Percentiles rank a stretch among this genome's conserved stretches.
Evolutionary conservation across 2,113 vertebrate genomes (phyloP).

Genomic region (Lycaon pictus): DNA sequence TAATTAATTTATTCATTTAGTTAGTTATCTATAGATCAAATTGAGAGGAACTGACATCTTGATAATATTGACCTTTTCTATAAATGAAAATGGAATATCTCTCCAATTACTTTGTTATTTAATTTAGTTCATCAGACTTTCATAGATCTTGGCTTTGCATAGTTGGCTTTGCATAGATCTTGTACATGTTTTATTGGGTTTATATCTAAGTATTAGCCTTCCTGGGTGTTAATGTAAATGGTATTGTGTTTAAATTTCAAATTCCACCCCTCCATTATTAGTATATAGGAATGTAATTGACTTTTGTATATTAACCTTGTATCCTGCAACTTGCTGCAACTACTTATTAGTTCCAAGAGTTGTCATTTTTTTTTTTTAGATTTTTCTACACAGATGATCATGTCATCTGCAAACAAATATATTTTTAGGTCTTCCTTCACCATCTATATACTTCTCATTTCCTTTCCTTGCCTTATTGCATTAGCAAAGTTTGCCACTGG

Average conservation of each 20-base stretch:
- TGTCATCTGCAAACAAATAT: neutral
- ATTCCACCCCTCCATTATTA: neutral
- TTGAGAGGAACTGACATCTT: no score
- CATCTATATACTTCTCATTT: neutral
- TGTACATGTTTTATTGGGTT: neutral
- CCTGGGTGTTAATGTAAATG: neutral
- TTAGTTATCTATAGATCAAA: neutral
- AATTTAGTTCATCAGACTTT: neutral
- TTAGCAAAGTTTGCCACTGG: neutral
- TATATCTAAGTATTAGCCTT: neutral
- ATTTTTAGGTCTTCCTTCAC: neutral
- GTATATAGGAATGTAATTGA: neutral
- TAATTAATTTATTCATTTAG: no score
- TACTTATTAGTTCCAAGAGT: neutral
- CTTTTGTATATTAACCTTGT: neutral
- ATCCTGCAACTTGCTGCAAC: neutral
- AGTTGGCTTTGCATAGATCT: neutral
- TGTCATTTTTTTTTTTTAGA: neutral
- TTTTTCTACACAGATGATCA: neutral
- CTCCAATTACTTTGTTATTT: neutral
- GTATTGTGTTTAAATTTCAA: neutral
- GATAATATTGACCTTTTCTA: neutral
- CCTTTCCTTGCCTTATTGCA: neutral
- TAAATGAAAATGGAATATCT: neutral
- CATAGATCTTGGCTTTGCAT: no score